Evolutionary conservation across 2,888 invertebrate species (phyloP), one percentile per base, ranked within the genome.

Genomic region (Hemistola chrysoprasaria): DNA sequence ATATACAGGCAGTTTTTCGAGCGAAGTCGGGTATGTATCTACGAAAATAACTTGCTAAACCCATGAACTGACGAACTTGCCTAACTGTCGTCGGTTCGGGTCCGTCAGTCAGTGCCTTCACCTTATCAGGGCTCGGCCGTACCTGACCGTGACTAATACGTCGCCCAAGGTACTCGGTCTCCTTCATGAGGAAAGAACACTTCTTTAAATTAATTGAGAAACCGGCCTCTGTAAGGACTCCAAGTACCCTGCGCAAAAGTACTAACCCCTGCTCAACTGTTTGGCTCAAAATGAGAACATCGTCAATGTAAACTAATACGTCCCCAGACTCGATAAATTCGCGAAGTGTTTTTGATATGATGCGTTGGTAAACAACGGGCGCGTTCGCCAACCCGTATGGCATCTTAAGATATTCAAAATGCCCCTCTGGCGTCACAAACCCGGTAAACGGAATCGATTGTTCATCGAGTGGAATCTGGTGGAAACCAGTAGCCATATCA

Each of bases 401-500:
- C 36, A 36, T 36, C 8, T 36, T 41, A 1, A 41, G 6, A 5
- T 41, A 41, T 6, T 41, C 36, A 6, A 11, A 41, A 3, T 35
- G 41, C n/a, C n/a, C n/a, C n/a, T n/a, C n/a, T n/a, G n/a, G n/a
- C n/a, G n/a, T n/a, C n/a, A n/a, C n/a, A n/a, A n/a, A n/a, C n/a
- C n/a, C n/a, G n/a, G n/a, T n/a, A n/a, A n/a, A n/a, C n/a, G n/a
- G n/a, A n/a, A n/a, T n/a, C n/a, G n/a, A n/a, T n/a, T n/a, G n/a
- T n/a, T 46, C 41, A 8, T 46, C 38, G 0, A 56, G 26, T 1
- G 16, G 20, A 1, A 60, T 43, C n/a, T 53, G 53, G 30, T 56
- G 46, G 22, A 48, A 59, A 0, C 50, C 39, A 0, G 40, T 36
- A 0, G 51, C 51, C 53, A 57, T 53, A 33, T 60, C 56, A 0